Percentiles rank a stretch among this genome's conserved stretches.
Evolutionary conservation across 1,140 invertebrate species (phyloP).

Genomic region (Venturia canescens): DNA sequence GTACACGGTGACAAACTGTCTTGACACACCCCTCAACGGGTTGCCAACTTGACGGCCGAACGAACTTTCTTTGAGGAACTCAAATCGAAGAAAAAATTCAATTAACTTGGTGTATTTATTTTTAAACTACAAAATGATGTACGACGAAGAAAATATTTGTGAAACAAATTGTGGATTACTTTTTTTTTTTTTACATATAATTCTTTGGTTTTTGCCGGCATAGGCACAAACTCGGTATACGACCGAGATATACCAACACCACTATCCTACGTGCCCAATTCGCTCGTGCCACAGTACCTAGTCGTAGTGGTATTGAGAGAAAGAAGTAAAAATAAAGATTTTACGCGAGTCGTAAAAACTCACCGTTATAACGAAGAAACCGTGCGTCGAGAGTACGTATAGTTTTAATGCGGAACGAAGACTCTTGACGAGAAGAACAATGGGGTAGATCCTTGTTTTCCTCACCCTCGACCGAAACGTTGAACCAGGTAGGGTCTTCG

Average conservation of each 20-base stretch:
- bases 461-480: slow-evolving; percentile 7
- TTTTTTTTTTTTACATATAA: background rate
- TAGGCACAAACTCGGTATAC: background rate
- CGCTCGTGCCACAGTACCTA: slow-evolving; percentile 5
- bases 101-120: background rate
- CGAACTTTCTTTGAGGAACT: background rate
- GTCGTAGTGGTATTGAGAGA: background rate
- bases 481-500: slow-evolving; percentile 18
- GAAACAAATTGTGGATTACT: background rate
- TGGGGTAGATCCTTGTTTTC: slow-evolving; percentile 4
- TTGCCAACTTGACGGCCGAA: slow-evolving; percentile 10
- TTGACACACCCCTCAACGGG: slow-evolving; percentile 25
- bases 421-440: background rate
- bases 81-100: background rate
- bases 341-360: background rate
- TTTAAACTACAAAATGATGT: background rate
- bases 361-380: background rate
- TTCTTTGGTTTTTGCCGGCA: background rate
- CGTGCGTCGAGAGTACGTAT: background rate
- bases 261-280: slow-evolving; percentile 8
- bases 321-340: background rate
- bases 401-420: background rate
- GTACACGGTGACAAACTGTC: slow-evolving; percentile 11
- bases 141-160: background rate
- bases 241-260: background rate